Conservation (phyloP, 2,113 vertebrate genomes). For the Sminthopsis crassicaudata region DNA sequence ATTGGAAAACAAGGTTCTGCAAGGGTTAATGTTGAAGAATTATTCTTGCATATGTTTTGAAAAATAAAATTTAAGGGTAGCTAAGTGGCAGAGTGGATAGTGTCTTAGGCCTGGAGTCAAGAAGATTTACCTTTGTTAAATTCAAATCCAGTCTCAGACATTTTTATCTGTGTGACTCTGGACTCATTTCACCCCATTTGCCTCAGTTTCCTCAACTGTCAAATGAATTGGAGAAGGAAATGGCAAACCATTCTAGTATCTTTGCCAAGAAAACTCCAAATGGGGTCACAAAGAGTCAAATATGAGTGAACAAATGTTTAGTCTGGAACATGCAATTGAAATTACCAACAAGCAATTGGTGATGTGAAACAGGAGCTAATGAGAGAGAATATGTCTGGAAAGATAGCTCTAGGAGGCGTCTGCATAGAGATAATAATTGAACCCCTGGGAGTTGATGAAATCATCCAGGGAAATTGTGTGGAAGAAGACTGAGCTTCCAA, state of each 20-base stretch:
- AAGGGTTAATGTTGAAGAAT: too few species aligned
- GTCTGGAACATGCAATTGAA: not conserved
- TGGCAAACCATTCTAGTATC: not conserved
- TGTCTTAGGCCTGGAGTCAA: too few species aligned
- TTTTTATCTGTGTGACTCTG: too few species aligned
- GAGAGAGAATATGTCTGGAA: not conserved
- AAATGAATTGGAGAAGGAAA: not conserved
- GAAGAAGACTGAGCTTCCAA: not conserved
- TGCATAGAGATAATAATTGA: not conserved
- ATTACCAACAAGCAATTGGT: not conserved
- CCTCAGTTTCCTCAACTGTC: not conserved
- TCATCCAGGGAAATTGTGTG: not conserved
- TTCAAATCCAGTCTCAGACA: too few species aligned
- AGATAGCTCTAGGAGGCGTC: not conserved
- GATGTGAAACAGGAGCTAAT: not conserved
- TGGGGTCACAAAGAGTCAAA: not conserved
- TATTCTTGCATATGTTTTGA: too few species aligned
- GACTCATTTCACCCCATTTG: not conserved
- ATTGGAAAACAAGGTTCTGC: too few species aligned
- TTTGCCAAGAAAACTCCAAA: not conserved
- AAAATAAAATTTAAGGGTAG: not conserved
- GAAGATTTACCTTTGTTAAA: too few species aligned
- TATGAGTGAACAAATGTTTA: not conserved
- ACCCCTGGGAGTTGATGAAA: not conserved
- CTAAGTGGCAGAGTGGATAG: too few species aligned